phyloP scores from a whole-genome alignment of 1,140 invertebrate genomes.

The Dolichoris vasculosae region DNA sequence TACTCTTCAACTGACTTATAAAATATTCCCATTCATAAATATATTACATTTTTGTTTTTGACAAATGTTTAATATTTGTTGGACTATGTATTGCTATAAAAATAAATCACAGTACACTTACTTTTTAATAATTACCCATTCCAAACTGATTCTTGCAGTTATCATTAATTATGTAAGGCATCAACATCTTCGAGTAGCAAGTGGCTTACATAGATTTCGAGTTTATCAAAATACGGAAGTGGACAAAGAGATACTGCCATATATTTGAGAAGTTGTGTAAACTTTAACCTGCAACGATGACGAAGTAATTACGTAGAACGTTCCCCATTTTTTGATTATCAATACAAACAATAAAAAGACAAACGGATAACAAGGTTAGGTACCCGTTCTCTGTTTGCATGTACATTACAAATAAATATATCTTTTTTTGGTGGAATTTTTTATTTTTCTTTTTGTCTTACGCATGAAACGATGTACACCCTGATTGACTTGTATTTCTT shows the following conservation, averaged over 20 bases:
- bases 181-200: not conserved
- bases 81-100: not conserved
- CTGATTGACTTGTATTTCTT: not conserved
- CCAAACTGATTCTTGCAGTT: constrained; percentile 3
- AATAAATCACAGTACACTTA: not conserved
- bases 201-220: not conserved
- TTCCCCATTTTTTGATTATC: not conserved
- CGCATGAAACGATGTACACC: not conserved
- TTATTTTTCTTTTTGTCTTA: not conserved
- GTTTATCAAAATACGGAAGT: constrained; percentile 9
- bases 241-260: not conserved
- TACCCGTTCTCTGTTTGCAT: not conserved
- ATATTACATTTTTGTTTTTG: not conserved
- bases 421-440: not conserved
- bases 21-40: not conserved
- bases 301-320: constrained; percentile 6
- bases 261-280: not conserved
- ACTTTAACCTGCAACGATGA: constrained; percentile 27
- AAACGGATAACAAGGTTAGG: constrained; percentile 5
- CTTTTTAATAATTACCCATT: not conserved
- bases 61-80: not conserved
- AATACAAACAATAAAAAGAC: not conserved
- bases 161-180: constrained; percentile 35
- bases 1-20: not conserved
- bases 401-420: not conserved